Evolutionary conservation across 2,888 invertebrate species (phyloP).

Genomic region (Euproctis similis): DNA sequence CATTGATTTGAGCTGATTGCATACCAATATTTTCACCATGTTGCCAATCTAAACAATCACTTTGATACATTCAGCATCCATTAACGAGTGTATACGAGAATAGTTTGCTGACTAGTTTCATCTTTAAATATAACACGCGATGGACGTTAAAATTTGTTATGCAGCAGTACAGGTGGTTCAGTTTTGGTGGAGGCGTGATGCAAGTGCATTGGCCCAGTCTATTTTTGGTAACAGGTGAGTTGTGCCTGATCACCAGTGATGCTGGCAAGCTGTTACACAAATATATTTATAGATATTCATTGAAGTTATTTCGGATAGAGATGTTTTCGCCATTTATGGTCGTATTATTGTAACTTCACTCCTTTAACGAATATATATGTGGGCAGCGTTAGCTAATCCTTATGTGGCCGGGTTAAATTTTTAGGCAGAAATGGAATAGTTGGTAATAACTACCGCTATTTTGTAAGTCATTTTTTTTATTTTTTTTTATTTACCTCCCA

Average conservation of each 20-base stretch:
- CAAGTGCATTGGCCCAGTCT: constrained; percentile 49
- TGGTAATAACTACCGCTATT: too few species aligned
- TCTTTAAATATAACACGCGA: constrained; percentile 3
- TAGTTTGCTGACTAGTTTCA: background rate
- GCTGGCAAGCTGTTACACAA: constrained; percentile 1
- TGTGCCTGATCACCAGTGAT: constrained; percentile 13
- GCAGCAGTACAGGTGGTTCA: background rate
- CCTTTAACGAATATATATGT: too few species aligned
- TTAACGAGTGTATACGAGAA: constrained; percentile 2
- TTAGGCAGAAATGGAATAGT: too few species aligned
- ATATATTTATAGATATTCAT: too few species aligned
- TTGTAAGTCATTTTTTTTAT: too few species aligned
- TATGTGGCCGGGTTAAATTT: too few species aligned
- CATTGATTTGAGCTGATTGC: constrained; percentile 51
- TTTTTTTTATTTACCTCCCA: too few species aligned
- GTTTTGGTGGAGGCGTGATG: constrained; percentile 12
- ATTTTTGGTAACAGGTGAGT: constrained; percentile 51
- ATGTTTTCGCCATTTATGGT: too few species aligned
- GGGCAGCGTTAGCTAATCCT: too few species aligned
- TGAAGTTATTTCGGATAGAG: too few species aligned
- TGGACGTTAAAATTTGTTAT: constrained; percentile 6
- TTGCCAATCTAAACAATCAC: background rate
- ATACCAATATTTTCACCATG: constrained; percentile 45
- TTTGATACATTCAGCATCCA: constrained; percentile 2
- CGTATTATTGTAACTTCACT: too few species aligned